Evolutionary conservation across 2,113 vertebrate species (phyloP).

Genomic region (Vanacampus margaritifer): DNA sequence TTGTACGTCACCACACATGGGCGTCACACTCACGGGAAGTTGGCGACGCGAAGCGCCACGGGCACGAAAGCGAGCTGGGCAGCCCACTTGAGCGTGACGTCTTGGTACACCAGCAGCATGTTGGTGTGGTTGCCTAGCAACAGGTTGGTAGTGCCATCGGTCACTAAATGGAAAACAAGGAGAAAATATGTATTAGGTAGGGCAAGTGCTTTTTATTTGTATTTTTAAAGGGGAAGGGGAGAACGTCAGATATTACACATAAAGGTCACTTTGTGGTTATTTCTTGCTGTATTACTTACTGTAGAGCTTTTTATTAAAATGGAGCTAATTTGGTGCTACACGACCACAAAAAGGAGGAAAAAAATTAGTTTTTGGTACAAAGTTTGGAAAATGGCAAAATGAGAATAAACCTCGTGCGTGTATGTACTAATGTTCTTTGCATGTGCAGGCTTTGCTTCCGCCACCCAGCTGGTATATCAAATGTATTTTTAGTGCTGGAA

Average conservation of each 20-base stretch:
- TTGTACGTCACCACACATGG: not conserved
- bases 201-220: not conserved
- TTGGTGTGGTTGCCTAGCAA: slow-evolving; percentile 87
- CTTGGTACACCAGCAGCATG: slow-evolving; percentile 91
- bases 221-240: not conserved
- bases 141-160: slow-evolving; percentile 84
- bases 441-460: not conserved
- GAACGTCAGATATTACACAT: not conserved
- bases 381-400: not conserved
- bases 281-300: not conserved
- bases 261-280: slow-evolving; percentile 4
- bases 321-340: not conserved
- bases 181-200: not conserved
- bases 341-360: not conserved
- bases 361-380: not conserved
- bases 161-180: slow-evolving; percentile 68
- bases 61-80: slow-evolving; percentile 85
- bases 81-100: slow-evolving; percentile 90
- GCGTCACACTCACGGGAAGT: slow-evolving; percentile 82
- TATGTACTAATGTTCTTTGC: not conserved
- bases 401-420: not conserved
- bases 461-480: not conserved
- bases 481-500: slow-evolving; percentile 1
- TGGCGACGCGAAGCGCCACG: slow-evolving; percentile 81
- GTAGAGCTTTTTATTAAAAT: not conserved